Evolutionary conservation across 2,888 invertebrate genomes (phyloP).

Genomic region (Microdon myrmicae): DNA sequence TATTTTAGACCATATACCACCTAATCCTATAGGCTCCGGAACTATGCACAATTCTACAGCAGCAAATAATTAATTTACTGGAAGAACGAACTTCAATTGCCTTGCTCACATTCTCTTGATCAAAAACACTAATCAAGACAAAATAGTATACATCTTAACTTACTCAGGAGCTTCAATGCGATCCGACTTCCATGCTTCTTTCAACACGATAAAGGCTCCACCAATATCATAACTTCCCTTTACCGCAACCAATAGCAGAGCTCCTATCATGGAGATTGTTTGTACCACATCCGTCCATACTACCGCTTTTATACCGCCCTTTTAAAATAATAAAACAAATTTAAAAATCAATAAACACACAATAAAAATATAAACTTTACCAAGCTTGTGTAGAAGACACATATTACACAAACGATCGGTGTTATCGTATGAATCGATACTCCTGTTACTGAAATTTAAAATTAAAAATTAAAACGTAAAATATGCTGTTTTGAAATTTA

Average conservation of each 20-base stretch:
- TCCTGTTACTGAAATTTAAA: slow-evolving; percentile 76
- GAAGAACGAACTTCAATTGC: no score
- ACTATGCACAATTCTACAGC: no score
- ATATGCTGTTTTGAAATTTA: no score
- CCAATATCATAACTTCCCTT: slow-evolving; percentile 81
- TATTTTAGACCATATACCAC: no score
- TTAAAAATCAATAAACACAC: not conserved
- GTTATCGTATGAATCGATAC: slow-evolving; percentile 84
- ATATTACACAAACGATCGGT: slow-evolving; percentile 83
- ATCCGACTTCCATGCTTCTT: slow-evolving; percentile 75
- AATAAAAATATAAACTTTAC: slow-evolving; percentile 68
- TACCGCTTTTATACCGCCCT: slow-evolving; percentile 85
- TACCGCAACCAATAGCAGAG: slow-evolving; percentile 77
- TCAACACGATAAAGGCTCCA: slow-evolving; percentile 74
- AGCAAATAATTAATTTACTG: no score
- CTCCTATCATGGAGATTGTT: slow-evolving; percentile 80
- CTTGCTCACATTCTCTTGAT: no score
- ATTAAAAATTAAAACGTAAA: not conserved
- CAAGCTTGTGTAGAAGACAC: slow-evolving; percentile 87
- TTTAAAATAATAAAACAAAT: slow-evolving; percentile 5
- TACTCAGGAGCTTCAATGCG: slow-evolving; percentile 80
- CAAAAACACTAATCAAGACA: no score
- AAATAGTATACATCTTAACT: slow-evolving; percentile 55
- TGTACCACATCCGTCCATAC: slow-evolving; percentile 84
- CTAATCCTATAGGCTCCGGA: no score